Evolutionary conservation across 2,113 vertebrate species (phyloP).

Genomic region (Pycnonotus jocosus): DNA sequence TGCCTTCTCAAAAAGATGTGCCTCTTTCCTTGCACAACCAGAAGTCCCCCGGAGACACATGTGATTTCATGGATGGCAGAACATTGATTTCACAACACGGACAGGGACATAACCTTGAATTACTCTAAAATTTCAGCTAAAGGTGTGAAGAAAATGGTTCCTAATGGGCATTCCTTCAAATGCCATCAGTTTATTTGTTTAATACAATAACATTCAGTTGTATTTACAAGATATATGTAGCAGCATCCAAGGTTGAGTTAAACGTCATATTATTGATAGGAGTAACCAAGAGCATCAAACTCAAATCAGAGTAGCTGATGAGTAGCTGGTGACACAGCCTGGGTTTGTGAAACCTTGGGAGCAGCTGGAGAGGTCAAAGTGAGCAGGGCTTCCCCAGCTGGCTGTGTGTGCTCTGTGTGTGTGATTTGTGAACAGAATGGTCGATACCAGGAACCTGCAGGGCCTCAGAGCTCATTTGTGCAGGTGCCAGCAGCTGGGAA

Average conservation of each 20-base stretch:
- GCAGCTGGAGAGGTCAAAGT: background rate
- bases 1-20: background rate
- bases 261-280: background rate
- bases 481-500: background rate
- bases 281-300: background rate
- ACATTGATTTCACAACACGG: background rate
- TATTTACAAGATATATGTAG: background rate
- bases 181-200: background rate
- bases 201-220: background rate
- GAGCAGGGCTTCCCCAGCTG: no score
- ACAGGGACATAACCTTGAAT: background rate
- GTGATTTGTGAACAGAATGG: background rate
- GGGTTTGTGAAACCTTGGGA: background rate
- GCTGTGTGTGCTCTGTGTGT: no score
- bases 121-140: background rate
- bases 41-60: background rate
- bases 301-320: background rate
- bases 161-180: background rate
- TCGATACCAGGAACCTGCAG: background rate
- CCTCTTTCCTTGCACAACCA: background rate
- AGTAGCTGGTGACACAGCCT: background rate
- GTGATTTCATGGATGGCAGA: background rate
- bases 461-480: background rate
- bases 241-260: background rate
- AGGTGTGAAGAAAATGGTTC: background rate